Evolutionary conservation across 2,888 invertebrate genomes (phyloP), one percentile per base, ranked within the genome.

Genomic region (Hyppa rectilinea): DNA sequence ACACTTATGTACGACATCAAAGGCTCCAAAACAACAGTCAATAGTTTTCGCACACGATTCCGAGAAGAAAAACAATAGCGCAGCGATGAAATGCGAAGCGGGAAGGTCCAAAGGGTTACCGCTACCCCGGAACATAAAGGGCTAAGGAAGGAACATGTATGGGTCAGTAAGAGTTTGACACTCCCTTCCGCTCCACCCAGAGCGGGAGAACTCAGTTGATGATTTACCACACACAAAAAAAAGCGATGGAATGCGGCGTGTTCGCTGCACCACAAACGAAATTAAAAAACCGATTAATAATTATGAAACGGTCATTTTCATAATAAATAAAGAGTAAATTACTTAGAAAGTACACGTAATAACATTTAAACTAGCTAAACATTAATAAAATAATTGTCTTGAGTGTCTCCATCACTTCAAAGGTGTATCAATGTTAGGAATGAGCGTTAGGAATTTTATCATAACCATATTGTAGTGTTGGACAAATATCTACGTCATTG

Each of bases 401-500:
- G 6, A 71, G 75, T 40, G 26, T 38, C 5, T 34, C 29, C 23
- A 4, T 5, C 23, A 40, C n/a, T 74, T 38, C 9, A n/a, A 26
- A 45, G 10, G n/a, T 40, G 31, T 26, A 40, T 53, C 45, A 53
- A 75, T 40, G n/a, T n/a, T n/a, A 47, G 31, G 12, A 20, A 20
- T 34, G 52, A 38, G 38, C 38, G 31, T 9, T n/a, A 20, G 31
- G 20, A 47, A 64, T 29, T 4, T 71, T 29, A 47, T 64, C 53
- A 20, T 17, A 0, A 2, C 6, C n/a, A 34, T 26, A 5, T 45
- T 26, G n/a, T 34, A 40, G 4, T 40, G 31, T 50, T 36, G 23
- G 2, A 56, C 38, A 38, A 66, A 67, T 26, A 75, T 14, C 7
- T 36, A 31, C n/a, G 43, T 66, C 45, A 73, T 29, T 4, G 12